These are phyloP conservation scores for Calameuta pallipes DNA, from an alignment of 2,888 invertebrate species.

Conservation along the genomic window DNA sequence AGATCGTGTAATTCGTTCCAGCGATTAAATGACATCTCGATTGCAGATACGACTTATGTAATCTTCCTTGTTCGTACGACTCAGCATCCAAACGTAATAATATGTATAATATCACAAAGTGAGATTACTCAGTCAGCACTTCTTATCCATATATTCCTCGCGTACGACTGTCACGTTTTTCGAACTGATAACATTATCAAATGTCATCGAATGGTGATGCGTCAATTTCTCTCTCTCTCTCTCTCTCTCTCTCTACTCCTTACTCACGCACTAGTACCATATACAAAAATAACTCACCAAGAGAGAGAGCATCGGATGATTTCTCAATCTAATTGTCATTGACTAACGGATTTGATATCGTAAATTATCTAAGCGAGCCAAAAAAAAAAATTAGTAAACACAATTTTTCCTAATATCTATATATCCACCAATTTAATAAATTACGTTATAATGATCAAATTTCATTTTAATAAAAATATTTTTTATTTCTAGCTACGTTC, in stretches of 20 bases:
- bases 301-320: background rate
- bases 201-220: background rate
- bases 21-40: constrained; percentile 28
- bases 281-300: background rate
- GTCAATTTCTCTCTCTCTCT: no score
- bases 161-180: background rate
- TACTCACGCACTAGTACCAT: background rate
- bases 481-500: background rate
- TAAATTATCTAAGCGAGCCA: background rate
- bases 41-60: constrained; percentile 45
- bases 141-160: background rate
- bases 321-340: background rate
- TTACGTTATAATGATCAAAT: background rate
- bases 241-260: no score
- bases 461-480: background rate
- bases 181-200: background rate
- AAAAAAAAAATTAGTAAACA: background rate
- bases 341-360: background rate
- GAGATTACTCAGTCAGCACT: background rate
- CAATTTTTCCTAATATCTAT: background rate
- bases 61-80: constrained; percentile 22
- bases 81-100: constrained; percentile 6
- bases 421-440: background rate
- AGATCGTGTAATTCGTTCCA: constrained; percentile 33
- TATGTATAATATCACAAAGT: background rate